Evolutionary conservation across 1,140 invertebrate genomes (phyloP), one percentile per base, ranked within the genome.

Genomic region (Portunus trituberculatus): DNA sequence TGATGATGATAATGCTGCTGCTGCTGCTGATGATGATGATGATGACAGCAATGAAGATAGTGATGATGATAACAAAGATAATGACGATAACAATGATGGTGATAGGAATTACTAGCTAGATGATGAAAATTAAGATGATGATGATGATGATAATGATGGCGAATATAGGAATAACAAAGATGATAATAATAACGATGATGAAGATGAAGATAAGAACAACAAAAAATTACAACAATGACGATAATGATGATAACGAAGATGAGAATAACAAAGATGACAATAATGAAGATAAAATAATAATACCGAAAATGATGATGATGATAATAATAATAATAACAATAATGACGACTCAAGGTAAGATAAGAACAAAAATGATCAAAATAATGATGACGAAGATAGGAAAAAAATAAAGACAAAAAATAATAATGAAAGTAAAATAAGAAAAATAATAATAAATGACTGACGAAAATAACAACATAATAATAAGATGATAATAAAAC

Each of bases 251-350:
- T 83, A 14, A 10, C 39, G 39, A 39, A 25, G 28, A 28, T 82
- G 7, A 82, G 1, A 39, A 39, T 39, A 82, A 28, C 1, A 39
- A 39, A 39, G 39, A 39, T 39, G 39, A 39, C 6, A 39, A 39
- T 39, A 39, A 39, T 39, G 1, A 39, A 1, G 76, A 25, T 14
- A n/a, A 12, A 76, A n/a, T n/a, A 76, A n/a, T 39, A 6, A 39
- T 39, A 6, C 39, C 6, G 39, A 2, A 4, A 4, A 10, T 59
- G 16, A 59, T 59, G 16, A 59, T 20, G 52, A 59, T 59, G 6
- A 45, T 45, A 87, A 87, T 87, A 32, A 87, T 87, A 87, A 45
- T 45, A 88, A 45, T 88, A n/a, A 46, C 32, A 25, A 39, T 16
- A 39, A 45, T 45, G n/a, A 14, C 28, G 14, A 20, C 31, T 3